Conservation (phyloP, 2,113 vertebrate species). For the Phalacrocorax brasilianus region DNA sequence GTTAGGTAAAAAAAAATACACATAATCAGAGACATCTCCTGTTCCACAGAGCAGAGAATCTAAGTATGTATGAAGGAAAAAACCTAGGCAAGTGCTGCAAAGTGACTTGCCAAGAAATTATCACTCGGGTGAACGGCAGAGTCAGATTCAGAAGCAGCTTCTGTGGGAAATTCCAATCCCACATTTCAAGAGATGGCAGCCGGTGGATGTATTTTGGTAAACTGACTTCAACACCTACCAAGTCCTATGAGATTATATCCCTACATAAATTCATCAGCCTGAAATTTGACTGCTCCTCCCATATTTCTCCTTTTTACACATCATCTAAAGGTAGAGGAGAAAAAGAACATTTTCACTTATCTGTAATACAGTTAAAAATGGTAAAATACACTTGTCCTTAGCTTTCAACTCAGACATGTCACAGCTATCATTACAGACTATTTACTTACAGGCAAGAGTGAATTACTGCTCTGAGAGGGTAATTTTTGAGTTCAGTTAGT, state of each 20-base stretch:
- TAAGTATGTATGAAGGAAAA: background rate
- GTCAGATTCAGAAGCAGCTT: background rate
- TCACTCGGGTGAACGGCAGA: background rate
- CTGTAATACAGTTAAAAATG: background rate
- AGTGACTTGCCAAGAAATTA: background rate
- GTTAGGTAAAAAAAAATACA: background rate
- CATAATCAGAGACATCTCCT: background rate
- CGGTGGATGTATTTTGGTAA: background rate
- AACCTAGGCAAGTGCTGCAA: background rate
- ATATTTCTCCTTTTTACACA: background rate
- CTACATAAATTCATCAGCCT: background rate
- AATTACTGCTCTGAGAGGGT: background rate
- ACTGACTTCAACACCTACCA: background rate
- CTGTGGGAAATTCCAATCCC: background rate
- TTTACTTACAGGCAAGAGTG: background rate
- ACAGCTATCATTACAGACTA: background rate
- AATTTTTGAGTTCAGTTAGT: background rate
- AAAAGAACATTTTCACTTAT: background rate
- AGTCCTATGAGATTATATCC: background rate
- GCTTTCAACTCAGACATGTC: background rate
- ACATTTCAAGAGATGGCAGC: background rate
- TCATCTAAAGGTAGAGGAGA: background rate
- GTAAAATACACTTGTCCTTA: background rate
- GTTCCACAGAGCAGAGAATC: background rate
- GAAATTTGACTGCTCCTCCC: background rate